Evolutionary conservation across 2,113 vertebrate species (phyloP).

Genomic region (Clinocottus analis): DNA sequence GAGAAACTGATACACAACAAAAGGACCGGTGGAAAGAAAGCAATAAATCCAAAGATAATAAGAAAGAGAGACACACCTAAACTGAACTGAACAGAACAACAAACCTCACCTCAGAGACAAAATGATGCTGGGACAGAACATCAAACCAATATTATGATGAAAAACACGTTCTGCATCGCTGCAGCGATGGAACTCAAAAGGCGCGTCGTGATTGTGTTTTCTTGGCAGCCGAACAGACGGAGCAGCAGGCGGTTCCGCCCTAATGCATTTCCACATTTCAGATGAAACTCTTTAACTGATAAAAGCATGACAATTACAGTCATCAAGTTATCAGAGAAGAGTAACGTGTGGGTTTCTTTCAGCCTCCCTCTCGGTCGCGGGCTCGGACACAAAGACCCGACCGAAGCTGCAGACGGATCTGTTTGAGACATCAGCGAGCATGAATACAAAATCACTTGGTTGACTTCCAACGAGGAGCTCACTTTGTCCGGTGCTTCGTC

Average conservation of each 20-base stretch:
- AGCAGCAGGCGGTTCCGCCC: neutral
- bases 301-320: neutral
- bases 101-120: neutral
- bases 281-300: neutral
- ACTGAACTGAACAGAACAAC: neutral
- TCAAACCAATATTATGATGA: neutral
- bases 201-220: neutral
- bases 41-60: neutral
- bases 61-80: neutral
- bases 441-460: neutral
- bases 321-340: neutral
- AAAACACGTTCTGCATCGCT: neutral
- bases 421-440: neutral
- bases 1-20: neutral
- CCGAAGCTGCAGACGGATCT: neutral
- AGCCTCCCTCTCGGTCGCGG: neutral
- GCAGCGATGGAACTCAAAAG: neutral
- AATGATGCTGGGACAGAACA: neutral
- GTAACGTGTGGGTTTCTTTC: neutral
- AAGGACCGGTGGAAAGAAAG: neutral
- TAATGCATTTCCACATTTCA: neutral
- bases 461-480: neutral
- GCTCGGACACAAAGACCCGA: neutral
- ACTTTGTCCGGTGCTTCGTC: neutral
- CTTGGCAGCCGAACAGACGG: too few species aligned